These are phyloP conservation scores for Phymorhynchus buccinoides DNA, from an alignment of 1,140 invertebrate species.

Conservation along the genomic window DNA sequence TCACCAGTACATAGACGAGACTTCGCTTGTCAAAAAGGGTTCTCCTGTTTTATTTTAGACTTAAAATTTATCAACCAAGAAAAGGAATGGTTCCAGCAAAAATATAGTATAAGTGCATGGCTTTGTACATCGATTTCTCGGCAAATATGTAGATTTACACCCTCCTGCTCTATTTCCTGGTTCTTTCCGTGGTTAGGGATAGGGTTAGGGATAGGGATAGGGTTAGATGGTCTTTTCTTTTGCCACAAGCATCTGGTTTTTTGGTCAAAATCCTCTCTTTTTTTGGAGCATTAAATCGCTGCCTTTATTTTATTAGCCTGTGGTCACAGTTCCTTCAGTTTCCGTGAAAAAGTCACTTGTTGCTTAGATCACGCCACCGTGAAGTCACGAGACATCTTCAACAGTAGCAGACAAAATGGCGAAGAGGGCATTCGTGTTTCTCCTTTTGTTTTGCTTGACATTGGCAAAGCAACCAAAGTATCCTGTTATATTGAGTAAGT, in stretches of 20 bases:
- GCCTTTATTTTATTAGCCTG: neutral
- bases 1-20: neutral
- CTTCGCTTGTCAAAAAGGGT: neutral
- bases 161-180: neutral
- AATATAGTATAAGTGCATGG: neutral
- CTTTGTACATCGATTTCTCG: neutral
- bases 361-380: neutral
- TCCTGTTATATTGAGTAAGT: conserved; percentile 22
- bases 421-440: neutral
- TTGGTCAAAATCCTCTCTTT: too few species aligned
- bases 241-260: neutral
- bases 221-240: neutral
- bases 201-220: neutral
- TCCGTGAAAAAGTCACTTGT: neutral
- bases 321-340: neutral
- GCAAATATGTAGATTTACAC: neutral
- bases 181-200: neutral
- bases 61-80: neutral
- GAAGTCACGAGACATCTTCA: neutral
- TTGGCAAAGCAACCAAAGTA: neutral
- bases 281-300: neutral
- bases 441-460: neutral
- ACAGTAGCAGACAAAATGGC: neutral
- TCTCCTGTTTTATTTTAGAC: neutral
- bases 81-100: neutral